phyloP scores from a whole-genome alignment of 2,113 vertebrate genomes.

The Lathamus discolor region DNA sequence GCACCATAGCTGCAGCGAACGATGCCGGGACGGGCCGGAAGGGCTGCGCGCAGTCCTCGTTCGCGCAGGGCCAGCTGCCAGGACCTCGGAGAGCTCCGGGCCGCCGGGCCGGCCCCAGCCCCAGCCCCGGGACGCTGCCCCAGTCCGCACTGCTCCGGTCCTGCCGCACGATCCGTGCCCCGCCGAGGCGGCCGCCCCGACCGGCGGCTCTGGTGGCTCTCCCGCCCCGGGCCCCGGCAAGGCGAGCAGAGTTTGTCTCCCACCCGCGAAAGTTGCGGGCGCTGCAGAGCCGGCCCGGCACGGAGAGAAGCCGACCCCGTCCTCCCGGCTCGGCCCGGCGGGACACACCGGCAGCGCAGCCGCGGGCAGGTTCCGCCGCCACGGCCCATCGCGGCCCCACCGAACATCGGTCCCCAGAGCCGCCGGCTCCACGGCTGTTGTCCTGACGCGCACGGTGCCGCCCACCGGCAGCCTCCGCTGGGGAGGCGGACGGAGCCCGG shows the following conservation, averaged over 20 bases:
- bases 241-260: neutral
- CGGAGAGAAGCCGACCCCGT: neutral
- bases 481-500: neutral
- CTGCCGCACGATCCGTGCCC: no score
- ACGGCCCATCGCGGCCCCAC: no score
- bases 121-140: no score
- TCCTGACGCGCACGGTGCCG: neutral
- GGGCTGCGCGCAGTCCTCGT: neutral
- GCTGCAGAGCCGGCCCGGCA: neutral
- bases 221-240: no score
- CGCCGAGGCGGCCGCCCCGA: neutral
- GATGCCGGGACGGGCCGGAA: neutral
- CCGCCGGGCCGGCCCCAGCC: neutral
- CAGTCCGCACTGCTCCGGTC: no score
- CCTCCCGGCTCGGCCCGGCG: neutral
- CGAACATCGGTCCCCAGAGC: neutral
- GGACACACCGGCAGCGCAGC: neutral
- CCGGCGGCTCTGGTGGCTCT: neutral
- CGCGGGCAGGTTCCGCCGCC: neutral
- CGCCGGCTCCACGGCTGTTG: neutral
- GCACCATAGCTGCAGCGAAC: neutral
- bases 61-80: neutral
- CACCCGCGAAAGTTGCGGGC: neutral
- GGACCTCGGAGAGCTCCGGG: conserved; percentile 55
- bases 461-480: neutral